Conservation (phyloP, 2,113 vertebrate species). For the Mixornis gularis region DNA sequence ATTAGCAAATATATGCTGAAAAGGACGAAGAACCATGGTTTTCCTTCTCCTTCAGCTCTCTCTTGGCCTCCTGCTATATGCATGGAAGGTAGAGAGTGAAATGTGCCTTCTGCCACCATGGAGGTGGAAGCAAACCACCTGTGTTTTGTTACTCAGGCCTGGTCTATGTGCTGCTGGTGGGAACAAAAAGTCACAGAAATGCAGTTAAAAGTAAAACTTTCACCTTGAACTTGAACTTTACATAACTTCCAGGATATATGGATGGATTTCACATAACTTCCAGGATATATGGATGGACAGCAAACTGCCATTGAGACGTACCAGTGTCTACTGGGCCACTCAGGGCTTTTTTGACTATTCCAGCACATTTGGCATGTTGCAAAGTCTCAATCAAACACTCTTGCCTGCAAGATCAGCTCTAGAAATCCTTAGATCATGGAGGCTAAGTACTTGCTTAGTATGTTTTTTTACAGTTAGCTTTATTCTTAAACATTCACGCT, state of each 20-base stretch:
- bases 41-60: not conserved
- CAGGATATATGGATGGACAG: not conserved
- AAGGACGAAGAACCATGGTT: not conserved
- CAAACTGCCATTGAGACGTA: slow-evolving; percentile 16
- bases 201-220: not conserved
- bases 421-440: not conserved
- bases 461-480: not conserved
- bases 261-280: not conserved
- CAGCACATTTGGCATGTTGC: not conserved
- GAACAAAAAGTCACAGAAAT: not conserved
- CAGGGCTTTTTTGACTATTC: not conserved
- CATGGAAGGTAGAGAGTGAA: not conserved
- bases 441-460: not conserved
- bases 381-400: not conserved
- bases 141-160: not conserved
- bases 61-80: not conserved
- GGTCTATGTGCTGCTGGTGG: not conserved
- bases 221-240: not conserved
- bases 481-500: not conserved
- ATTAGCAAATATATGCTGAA: not conserved
- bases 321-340: not conserved
- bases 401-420: not conserved
- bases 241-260: not conserved
- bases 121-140: not conserved
- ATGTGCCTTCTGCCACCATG: not conserved